Evolutionary conservation across 2,113 vertebrate genomes (phyloP).

Genomic region (Corvus cornix): DNA sequence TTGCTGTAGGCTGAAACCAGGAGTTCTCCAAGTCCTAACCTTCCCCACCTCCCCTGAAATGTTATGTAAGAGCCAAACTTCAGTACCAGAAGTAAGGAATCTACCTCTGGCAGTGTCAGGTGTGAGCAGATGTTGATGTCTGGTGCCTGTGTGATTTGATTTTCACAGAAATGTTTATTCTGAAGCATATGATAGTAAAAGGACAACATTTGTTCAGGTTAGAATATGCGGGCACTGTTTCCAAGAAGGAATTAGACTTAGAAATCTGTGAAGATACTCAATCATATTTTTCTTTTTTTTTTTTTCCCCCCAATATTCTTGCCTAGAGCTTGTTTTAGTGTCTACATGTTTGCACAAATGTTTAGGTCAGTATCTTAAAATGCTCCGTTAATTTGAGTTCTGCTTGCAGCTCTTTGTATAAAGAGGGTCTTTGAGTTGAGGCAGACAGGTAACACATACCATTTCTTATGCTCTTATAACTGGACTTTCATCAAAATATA

Average conservation of each 20-base stretch:
- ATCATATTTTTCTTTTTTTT: neutral
- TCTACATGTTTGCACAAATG: neutral
- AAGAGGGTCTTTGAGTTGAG: neutral
- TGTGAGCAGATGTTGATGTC: neutral
- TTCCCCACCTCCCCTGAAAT: neutral
- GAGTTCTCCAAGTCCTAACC: neutral
- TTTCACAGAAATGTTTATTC: neutral
- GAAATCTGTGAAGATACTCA: neutral
- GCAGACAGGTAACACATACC: neutral
- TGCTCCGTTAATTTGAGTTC: neutral
- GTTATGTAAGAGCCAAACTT: neutral
- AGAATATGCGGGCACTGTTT: neutral
- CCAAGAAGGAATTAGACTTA: neutral
- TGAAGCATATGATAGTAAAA: neutral
- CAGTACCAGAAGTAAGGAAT: neutral
- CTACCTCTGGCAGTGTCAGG: neutral
- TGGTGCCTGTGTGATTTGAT: neutral
- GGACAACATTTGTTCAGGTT: neutral
- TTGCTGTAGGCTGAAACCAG: neutral
- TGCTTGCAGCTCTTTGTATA: neutral
- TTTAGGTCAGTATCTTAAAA: neutral
- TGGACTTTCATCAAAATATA: neutral
- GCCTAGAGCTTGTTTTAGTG: neutral
- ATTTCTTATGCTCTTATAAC: neutral
- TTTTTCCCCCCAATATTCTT: fast-evolving